These are phyloP conservation scores for Pachydiplax longipennis DNA, from an alignment of 2,888 invertebrate genomes.

Conservation along the genomic window DNA sequence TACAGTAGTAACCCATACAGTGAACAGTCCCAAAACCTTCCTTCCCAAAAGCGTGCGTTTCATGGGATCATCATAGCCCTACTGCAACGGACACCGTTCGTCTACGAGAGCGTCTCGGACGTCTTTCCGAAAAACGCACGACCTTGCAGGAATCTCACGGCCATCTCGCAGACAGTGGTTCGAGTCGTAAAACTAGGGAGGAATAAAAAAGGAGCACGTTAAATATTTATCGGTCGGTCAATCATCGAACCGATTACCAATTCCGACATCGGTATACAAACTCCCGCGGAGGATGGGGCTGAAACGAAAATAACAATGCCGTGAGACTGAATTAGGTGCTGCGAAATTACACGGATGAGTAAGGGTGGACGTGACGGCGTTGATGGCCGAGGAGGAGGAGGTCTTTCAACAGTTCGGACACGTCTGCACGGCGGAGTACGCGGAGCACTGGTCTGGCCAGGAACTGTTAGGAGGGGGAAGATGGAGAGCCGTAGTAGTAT, in stretches of 20 bases:
- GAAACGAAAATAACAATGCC: not conserved
- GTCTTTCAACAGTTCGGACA: not conserved
- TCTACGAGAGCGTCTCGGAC: too few relatives aligned
- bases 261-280: not conserved
- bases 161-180: too few relatives aligned
- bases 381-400: conserved; percentile 2
- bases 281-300: not conserved
- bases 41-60: too few relatives aligned
- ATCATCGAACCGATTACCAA: not conserved
- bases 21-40: too few relatives aligned
- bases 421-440: not conserved
- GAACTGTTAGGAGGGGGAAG: not conserved
- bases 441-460: not conserved
- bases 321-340: conserved; percentile 14
- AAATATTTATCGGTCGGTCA: not conserved
- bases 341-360: conserved; percentile 39
- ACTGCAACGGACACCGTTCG: too few relatives aligned
- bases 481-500: not conserved
- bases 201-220: not conserved
- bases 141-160: too few relatives aligned
- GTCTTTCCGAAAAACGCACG: too few relatives aligned
- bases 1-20: too few relatives aligned
- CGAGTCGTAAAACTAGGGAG: not conserved
- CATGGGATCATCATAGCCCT: too few relatives aligned
- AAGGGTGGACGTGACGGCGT: conserved; percentile 29